Evolutionary conservation across 2,888 invertebrate species (phyloP).

Genomic region (Rhagonycha lutea): DNA sequence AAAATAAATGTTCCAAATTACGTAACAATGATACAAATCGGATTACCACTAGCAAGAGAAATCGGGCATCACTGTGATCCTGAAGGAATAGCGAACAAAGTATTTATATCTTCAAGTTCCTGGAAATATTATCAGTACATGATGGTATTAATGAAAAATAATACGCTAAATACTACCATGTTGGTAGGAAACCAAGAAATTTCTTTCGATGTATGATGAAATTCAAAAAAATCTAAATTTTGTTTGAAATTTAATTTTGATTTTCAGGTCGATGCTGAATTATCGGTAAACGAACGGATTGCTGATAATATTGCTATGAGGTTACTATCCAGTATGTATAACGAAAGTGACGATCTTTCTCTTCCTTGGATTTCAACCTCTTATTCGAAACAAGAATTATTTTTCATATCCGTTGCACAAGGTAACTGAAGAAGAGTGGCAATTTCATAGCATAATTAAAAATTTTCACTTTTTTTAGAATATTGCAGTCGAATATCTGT

Average conservation of each 20-base stretch:
- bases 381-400: constrained; percentile 37
- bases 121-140: constrained; percentile 28
- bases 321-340: constrained; percentile 31
- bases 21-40: constrained; percentile 36
- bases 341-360: constrained; percentile 19
- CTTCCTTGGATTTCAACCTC: constrained; percentile 36
- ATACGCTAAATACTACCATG: constrained; percentile 15
- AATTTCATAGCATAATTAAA: background rate
- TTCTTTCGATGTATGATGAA: constrained; percentile 22
- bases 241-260: background rate
- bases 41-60: constrained; percentile 40
- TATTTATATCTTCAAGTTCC: constrained; percentile 21
- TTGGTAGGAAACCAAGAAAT: constrained; percentile 22
- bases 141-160: constrained; percentile 6
- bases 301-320: constrained; percentile 41
- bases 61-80: constrained; percentile 43
- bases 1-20: constrained; percentile 37
- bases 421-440: constrained; percentile 30
- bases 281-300: constrained; percentile 36
- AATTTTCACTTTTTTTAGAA: constrained; percentile 32
- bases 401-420: constrained; percentile 42
- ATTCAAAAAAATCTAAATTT: background rate
- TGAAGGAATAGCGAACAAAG: constrained; percentile 34
- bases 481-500: constrained; percentile 35
- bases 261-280: constrained; percentile 27